A percentile compares a stretch with the other conserved stretches of the same genome.
These are phyloP conservation scores for Ciconia stormi DNA, from an alignment of 2,113 vertebrate species.

Conservation along the genomic window DNA sequence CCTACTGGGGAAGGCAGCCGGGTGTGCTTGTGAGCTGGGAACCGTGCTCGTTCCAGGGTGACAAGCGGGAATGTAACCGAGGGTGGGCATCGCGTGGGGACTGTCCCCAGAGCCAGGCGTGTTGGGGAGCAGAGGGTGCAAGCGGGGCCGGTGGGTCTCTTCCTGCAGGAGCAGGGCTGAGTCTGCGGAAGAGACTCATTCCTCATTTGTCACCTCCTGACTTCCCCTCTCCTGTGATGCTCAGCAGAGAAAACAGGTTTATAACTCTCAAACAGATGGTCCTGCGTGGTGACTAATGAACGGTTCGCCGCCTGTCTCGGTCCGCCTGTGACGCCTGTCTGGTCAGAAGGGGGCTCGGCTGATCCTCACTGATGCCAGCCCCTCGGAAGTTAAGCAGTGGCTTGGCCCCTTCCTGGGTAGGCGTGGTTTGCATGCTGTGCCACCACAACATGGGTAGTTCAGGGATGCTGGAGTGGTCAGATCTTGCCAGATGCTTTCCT, in stretches of 20 bases:
- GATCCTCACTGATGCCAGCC: rapidly evolving
- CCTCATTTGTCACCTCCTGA: not conserved
- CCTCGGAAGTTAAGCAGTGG: rapidly evolving
- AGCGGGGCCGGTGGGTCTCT: rapidly evolving
- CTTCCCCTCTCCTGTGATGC: not conserved
- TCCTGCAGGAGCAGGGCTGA: not conserved
- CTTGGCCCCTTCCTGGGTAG: not conserved
- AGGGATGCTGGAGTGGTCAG: not conserved
- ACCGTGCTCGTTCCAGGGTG: not conserved
- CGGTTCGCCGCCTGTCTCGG: not conserved
- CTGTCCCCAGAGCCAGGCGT: not conserved
- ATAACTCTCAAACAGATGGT: conserved; percentile 10
- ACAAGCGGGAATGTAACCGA: rapidly evolving
- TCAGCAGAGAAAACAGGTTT: not conserved
- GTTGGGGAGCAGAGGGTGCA: not conserved
- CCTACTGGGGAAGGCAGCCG: not conserved
- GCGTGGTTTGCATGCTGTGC: not conserved
- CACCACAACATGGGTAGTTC: not conserved
- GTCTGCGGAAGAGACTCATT: not conserved
- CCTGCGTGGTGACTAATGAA: not conserved
- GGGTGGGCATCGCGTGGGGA: rapidly evolving
- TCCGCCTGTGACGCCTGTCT: not conserved
- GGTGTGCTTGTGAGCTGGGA: not conserved
- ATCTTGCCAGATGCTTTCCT: not conserved
- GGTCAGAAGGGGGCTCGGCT: not conserved